Evolutionary conservation across 1,140 invertebrate genomes (phyloP), one percentile per base, ranked within the genome.

Genomic region (Anthonomus grandis): DNA sequence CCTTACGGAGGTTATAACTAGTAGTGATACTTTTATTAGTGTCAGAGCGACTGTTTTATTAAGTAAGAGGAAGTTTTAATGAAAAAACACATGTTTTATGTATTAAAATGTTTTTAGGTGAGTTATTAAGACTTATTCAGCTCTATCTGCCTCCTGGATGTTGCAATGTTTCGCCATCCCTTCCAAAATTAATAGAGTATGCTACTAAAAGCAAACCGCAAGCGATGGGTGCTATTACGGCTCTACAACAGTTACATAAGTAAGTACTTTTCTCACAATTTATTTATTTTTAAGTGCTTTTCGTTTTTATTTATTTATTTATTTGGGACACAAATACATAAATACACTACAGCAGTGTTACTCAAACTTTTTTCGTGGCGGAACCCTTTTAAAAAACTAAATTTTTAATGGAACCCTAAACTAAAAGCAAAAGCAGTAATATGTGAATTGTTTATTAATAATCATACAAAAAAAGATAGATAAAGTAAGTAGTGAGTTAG

Each of bases 1-100:
- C 10, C 78, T 98, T 27, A 89, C 91, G 10, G 90, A 96, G 77
- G 93, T 95, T 3, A 91, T 96, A 63, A 86, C 93, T 4, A 87
- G 86, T 21, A 88, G 86, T 62, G 92, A 94, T 69, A 88, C 87
- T 4, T 87, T 91, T 68, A 86, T 97, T 57, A 94, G 91, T 31
- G 87, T 97, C 31, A 80, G 90, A 51, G 90, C 93, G 19, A 95
- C 93, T 1, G 86, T 97, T 47, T 74, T 98, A 13, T 76, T 98
- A 39, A 90, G 85, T 74, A 63, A n/a, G n/a, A n/a, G n/a, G n/a
- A n/a, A 70, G 63, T 64, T 34, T 51, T 2, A 47, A 18, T 1
- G 9, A 22, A 23, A 5, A 5, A 5, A 21, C 19, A 2, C 17
- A 15, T 21, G 8, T 8, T 45, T 52, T 17, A 12, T 15, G 17